Conservation (phyloP, 1,140 invertebrate species). For the Caenorhabditis elegans region WBcel235 BX284604.4:17277001-17277500, state of each 20-base stretch:
- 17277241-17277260: background rate
- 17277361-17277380: background rate
- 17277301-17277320: background rate
- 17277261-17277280: background rate
- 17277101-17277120: conserved; percentile 10
- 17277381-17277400: background rate
- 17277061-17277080: background rate
- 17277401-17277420: no score
- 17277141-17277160: background rate
- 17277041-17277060: background rate
- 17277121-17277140: background rate
- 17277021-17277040: background rate
- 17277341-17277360: no score
- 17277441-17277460: no score
- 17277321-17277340: no score
- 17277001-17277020: background rate
- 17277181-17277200: background rate
- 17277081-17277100: background rate
- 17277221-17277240: background rate
- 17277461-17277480: no score
- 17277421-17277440: no score
- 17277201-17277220: background rate
- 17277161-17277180: background rate
- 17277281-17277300: background rate
- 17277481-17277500: no score